Evolutionary conservation across 2,797 vertebrate species (phyloP).

Genomic region (Microchirus variegatus): DNA sequence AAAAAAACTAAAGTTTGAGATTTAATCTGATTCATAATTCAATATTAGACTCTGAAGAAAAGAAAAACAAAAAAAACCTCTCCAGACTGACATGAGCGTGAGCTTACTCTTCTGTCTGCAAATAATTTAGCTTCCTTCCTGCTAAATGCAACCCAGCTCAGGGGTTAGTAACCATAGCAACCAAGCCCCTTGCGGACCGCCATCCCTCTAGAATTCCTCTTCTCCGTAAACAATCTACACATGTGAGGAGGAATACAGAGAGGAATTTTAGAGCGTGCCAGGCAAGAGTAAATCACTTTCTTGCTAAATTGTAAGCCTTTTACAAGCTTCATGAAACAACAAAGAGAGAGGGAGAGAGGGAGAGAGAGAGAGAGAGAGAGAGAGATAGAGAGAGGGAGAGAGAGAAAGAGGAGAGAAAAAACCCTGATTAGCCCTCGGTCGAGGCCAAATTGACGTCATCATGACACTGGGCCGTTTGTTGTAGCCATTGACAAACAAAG

Average conservation of each 20-base stretch:
- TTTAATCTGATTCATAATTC: too few relatives aligned
- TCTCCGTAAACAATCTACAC: constrained; percentile 82
- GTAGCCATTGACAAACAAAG: constrained; percentile 52
- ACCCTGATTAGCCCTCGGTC: constrained; percentile 62
- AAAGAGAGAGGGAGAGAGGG: constrained; percentile 18
- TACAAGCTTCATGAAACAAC: constrained; percentile 59
- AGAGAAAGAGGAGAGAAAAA: neutral
- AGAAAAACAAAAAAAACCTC: neutral
- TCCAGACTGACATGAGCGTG: constrained; percentile 48
- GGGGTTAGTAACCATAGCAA: constrained; percentile 84
- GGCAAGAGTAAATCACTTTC: constrained; percentile 66
- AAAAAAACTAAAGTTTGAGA: too few relatives aligned
- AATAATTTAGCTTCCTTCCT: constrained; percentile 79
- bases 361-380: neutral
- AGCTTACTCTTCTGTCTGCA: constrained; percentile 69
- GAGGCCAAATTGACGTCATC: constrained; percentile 71
- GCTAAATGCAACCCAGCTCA: constrained; percentile 74
- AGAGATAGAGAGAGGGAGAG: too few relatives aligned
- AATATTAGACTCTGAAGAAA: too few relatives aligned
- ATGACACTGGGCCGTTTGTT: constrained; percentile 64
- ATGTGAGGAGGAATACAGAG: constrained; percentile 76
- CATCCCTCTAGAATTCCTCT: constrained; percentile 82
- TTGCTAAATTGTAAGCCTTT: constrained; percentile 73
- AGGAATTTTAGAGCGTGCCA: constrained; percentile 67
- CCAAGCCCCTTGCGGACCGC: constrained; percentile 73